Evolutionary conservation across 1,140 invertebrate genomes (phyloP), one percentile per base, ranked within the genome.

Genomic region (Eupristina koningsbergeri): DNA sequence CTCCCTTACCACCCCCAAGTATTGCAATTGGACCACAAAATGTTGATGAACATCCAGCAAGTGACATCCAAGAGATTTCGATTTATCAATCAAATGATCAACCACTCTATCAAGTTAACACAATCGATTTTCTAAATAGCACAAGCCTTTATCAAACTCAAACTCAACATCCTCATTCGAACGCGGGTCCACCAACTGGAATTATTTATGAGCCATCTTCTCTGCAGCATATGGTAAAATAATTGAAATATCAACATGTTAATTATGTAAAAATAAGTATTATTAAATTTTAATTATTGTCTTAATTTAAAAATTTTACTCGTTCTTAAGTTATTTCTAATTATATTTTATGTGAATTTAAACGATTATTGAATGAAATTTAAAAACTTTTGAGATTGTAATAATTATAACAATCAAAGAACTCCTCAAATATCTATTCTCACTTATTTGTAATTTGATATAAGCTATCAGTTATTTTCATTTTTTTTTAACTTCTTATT

Each of bases 1-100:
- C 96, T 0, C 96, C 96, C 0, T 91, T 97, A 19, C 95, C 95
- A 41, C 94, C 94, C 0, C 95, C 95, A 0, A 94, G 94, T 69
- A 94, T 95, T 0, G 88, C 92, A 45, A 87, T 93, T 86, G 89
- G 92, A 8, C 91, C 92, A 0, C 92, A 92, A 31, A 92, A 89
- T 74, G 90, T 93, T 3, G 89, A 92, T 50, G 91, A 93, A 74
- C 88, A 91, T 6, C 91, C 92, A 6, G 89, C 91, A 0, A 91
- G 89, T 19, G 93, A 93, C 45, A 89, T 92, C 8, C 91, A 93
- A 84, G 92, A 93, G 85, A 92, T 92, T 88, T 89, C 90, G 22
- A 88, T 92, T n/a, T 92, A 91, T 45, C 91, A 92, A 53, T 88
- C 90, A n/a, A 45, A 87, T 13, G 90, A 92, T 26, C 88, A 89